Evolutionary conservation across 2,797 vertebrate species (phyloP), one percentile per base, ranked within the genome.

Genomic region (Hyperoplus lanceolatus): DNA sequence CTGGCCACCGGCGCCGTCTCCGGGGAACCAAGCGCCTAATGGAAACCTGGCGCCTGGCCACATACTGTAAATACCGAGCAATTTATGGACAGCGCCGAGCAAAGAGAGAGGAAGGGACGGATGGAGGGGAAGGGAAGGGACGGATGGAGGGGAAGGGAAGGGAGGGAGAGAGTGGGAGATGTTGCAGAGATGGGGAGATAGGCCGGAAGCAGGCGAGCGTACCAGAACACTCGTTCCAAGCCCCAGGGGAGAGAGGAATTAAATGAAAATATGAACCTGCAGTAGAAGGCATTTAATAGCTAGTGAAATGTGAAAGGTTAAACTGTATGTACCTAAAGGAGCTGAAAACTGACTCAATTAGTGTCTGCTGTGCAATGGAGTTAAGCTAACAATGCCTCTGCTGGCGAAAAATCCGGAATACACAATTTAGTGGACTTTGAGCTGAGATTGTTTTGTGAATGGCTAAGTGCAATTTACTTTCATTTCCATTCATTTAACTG

Each of bases 1-100:
- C 49, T 67, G 92, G 86, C 92, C 88, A 91, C 91, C 85, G 83
- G 88, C 89, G 88, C 87, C 86, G 68, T 81, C 77, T 93, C 88
- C 89, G 91, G 85, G 88, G 91, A 93, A 93, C 80, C 9, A 86
- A 93, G 83, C 81, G 81, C 87, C 93, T 91, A 92, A 92, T 90
- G 91, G 91, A 95, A 93, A 94, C 92, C 91, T 91, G 93, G 93
- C 92, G 49, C 79, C 84, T 80, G 68, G 90, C 92, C 95, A 93
- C 74, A 87, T 88, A 91, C 73, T 92, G 87, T 89, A 95, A 95
- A 93, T 94, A 92, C 87, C 89, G 55, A 88, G 84, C 90, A 82
- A 92, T 91, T 93, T 92, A 93, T 90, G 90, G 92, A 89, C 82
- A 86, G 88, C 18, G 57, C 56, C 38, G 76, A 85, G 86, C 38